Conservation (phyloP, 30 jellyfish, hydroid and myxozoan genomes). For the Turritopsis dohrnii region DNA sequence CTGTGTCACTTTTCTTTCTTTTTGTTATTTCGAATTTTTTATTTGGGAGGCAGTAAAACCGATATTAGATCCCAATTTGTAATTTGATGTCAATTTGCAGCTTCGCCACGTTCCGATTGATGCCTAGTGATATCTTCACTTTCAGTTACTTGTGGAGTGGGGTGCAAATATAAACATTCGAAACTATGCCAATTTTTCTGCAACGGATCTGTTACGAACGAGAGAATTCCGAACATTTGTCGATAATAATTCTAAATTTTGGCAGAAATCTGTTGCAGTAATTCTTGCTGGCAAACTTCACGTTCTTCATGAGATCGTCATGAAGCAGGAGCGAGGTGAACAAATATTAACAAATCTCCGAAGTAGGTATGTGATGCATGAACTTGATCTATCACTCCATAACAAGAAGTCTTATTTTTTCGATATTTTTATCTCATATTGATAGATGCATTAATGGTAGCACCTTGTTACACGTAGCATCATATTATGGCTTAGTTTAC, state of each 20-base stretch:
- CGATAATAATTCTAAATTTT: not conserved
- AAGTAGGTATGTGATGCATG: slow-evolving; percentile 51
- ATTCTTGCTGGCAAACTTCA: not conserved
- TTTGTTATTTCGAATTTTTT: no score
- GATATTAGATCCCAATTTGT: no score
- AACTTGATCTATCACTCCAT: not conserved
- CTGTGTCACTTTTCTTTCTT: no score
- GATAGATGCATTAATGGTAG: slow-evolving; percentile 66
- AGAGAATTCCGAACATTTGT: not conserved
- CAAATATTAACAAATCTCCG: slow-evolving; percentile 43
- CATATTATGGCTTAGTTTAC: slow-evolving; percentile 41
- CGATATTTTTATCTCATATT: not conserved
- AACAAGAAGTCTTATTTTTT: not conserved
- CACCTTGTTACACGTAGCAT: slow-evolving; percentile 63
- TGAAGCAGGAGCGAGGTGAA: not conserved
- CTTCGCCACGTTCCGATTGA: not conserved
- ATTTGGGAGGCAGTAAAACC: no score
- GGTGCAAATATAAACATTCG: slow-evolving; percentile 55
- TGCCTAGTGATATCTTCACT: not conserved
- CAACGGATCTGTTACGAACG: slow-evolving; percentile 36
- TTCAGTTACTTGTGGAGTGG: slow-evolving; percentile 65
- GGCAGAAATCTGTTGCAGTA: not conserved
- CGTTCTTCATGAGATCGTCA: not conserved
- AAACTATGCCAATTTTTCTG: slow-evolving; percentile 52
- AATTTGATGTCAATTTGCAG: no score